Conservation (phyloP, 1,140 invertebrate genomes). For the Argopecten irradians region DNA sequence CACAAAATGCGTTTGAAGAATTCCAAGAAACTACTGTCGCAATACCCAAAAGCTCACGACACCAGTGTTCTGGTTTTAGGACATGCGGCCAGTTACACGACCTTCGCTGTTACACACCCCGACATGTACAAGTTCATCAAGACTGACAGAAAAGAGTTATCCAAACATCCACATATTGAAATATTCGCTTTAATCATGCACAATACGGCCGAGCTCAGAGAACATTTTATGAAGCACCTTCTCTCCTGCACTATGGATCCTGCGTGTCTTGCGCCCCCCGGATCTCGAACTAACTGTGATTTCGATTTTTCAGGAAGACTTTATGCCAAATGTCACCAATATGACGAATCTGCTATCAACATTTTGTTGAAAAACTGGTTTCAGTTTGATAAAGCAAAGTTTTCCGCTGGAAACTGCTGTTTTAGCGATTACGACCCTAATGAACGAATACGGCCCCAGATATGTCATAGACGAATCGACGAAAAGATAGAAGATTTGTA, state of each 20-base stretch:
- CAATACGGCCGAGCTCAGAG: slow-evolving; percentile 33
- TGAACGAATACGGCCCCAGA: background rate
- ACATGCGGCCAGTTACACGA: slow-evolving; percentile 38
- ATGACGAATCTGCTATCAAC: slow-evolving; percentile 61
- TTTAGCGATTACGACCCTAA: background rate
- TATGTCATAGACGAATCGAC: background rate
- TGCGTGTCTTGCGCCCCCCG: slow-evolving; percentile 46
- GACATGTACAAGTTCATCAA: slow-evolving; percentile 56
- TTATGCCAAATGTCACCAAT: slow-evolving; percentile 58
- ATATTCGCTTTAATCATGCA: slow-evolving; percentile 52
- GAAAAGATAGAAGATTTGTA: slow-evolving; percentile 1
- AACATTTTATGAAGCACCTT: slow-evolving; percentile 42
- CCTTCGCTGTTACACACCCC: slow-evolving; percentile 58
- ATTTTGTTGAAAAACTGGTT: slow-evolving; percentile 56
- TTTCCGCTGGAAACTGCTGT: background rate
- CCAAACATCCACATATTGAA: slow-evolving; percentile 43
- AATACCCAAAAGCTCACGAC: slow-evolving; percentile 25
- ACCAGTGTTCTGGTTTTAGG: slow-evolving; percentile 38
- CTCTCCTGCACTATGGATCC: slow-evolving; percentile 53
- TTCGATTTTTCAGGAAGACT: slow-evolving; percentile 43
- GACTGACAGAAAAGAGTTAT: slow-evolving; percentile 46
- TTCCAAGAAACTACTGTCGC: slow-evolving; percentile 24
- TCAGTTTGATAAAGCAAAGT: slow-evolving; percentile 34
- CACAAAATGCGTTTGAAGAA: slow-evolving; percentile 42
- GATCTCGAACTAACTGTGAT: slow-evolving; percentile 37